Base-by-base conservation (phyloP, 2,113 vertebrate genomes). In the Actenoides lindsayi region DNA sequence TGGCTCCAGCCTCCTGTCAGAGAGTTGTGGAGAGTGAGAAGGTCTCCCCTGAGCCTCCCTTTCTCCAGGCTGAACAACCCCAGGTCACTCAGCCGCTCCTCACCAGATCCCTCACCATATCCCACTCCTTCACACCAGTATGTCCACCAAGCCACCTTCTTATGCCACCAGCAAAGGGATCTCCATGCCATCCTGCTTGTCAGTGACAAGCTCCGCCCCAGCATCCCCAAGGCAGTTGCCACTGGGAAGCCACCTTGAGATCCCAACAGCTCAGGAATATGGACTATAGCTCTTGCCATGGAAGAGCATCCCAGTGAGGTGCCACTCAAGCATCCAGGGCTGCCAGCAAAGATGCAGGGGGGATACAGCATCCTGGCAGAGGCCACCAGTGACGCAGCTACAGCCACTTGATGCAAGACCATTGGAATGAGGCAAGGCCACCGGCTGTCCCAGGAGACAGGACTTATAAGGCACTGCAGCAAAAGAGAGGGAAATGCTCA, bases 381-480 rank as follows among this genome's bases (percentile, higher is more conserved):
- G 63, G 89, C 57, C 30, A 81, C 44, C 1, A 27, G 1, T 1
- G 0, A 48, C 13, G 46, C 86, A 73, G 92, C 82, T 35, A 31
- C 73, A 69, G 89, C 95, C 89, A 92, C 96, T 97, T 97, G 98
- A 98, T 84, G 59, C 4, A 8, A 98, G 97, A 48, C 35, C 4
- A 68, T 96, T 96, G 98, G 98, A 98, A 98, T 98, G 97, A 91
- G 4, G 96, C 3, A 16, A 97, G 91, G 93, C 51, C 67, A 95
- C 85, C 8, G 10, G 35, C 94, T 83, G 94, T 76, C 42, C 78
- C 9, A 1, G 73, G 85, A 97, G 80, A 89, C 93, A 1, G 97
- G 97, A 98, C 98, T 98, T 98, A 98, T 97, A 98, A 98, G 98
- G 98, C 85, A 76, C 87, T 2, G 90, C 65, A 97, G 84, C 59